These are phyloP conservation scores for Gadopsis bispinosus DNA, from an alignment of 2,797 vertebrate species.

Conservation along the genomic window DNA sequence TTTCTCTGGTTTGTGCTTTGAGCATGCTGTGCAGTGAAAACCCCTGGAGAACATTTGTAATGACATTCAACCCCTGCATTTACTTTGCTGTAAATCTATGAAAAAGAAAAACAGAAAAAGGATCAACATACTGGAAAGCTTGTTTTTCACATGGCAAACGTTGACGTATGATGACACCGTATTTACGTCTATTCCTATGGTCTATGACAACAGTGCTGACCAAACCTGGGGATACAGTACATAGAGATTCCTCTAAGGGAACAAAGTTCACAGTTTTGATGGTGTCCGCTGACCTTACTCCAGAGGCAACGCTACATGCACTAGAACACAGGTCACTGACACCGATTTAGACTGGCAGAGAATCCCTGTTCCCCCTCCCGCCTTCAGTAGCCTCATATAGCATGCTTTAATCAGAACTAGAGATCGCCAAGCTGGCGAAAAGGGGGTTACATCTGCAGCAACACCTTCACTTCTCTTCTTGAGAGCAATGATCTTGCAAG, in stretches of 20 bases:
- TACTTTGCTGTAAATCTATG: conserved; percentile 63
- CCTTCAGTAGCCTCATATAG: conserved; percentile 65
- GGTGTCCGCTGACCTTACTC: conserved; percentile 55
- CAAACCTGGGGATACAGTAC: conserved; percentile 62
- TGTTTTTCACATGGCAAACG: conserved; percentile 70
- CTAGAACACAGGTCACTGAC: conserved; percentile 70
- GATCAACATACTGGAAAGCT: conserved; percentile 43
- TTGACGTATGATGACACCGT: conserved; percentile 58
- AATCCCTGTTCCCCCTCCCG: conserved; percentile 31
- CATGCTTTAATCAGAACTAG: conserved; percentile 51
- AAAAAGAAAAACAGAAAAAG: conserved; percentile 60
- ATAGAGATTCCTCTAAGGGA: conserved; percentile 59
- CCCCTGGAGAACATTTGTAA: conserved; percentile 34
- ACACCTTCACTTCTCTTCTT: conserved; percentile 21
- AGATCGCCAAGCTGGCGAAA: conserved; percentile 24
- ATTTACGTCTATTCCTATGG: conserved; percentile 57
- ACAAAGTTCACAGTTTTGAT: conserved; percentile 80
- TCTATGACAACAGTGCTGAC: conserved; percentile 42
- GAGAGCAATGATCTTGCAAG: conserved; percentile 9
- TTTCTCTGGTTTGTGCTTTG: conserved; percentile 48
- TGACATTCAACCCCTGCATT: conserved; percentile 68
- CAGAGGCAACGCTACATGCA: conserved; percentile 58
- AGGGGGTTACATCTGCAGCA: conserved; percentile 19
- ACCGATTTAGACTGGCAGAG: conserved; percentile 67
- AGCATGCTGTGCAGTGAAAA: conserved; percentile 50